Conservation (phyloP, 2,888 invertebrate species). For the Lordiphosa fenestrarum region DNA sequence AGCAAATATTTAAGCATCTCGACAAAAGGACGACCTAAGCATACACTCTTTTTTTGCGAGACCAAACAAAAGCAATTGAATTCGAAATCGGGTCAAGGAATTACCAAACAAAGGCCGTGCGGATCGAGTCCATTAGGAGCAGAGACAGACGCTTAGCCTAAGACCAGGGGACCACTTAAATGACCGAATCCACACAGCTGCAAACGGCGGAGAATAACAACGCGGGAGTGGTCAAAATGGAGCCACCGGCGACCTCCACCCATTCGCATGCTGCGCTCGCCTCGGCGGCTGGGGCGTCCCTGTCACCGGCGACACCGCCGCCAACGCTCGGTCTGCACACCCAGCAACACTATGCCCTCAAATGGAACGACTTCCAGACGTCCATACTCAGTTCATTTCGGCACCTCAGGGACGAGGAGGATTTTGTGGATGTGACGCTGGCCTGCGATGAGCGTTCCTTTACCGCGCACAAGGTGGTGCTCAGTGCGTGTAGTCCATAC, state of each 20-base stretch:
- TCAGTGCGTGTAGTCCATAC: slow-evolving; percentile 96
- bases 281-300: slow-evolving; percentile 55
- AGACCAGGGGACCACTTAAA: slow-evolving; percentile 57
- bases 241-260: slow-evolving; percentile 81
- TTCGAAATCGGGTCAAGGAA: slow-evolving; percentile 30
- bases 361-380: slow-evolving; percentile 97
- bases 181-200: slow-evolving; percentile 81
- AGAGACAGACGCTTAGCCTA: slow-evolving; percentile 2
- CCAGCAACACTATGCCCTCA: slow-evolving; percentile 92
- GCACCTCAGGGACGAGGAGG: slow-evolving; percentile 92
- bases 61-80: slow-evolving; percentile 23
- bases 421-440: slow-evolving; percentile 95
- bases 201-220: slow-evolving; percentile 81
- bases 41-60: slow-evolving; percentile 2
- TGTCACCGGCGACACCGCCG: slow-evolving; percentile 62
- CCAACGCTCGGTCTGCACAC: slow-evolving; percentile 24
- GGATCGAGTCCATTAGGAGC: slow-evolving; percentile 61
- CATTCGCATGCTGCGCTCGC: slow-evolving; percentile 51
- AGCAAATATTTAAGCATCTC: slow-evolving; percentile 63
- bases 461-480: slow-evolving; percentile 93
- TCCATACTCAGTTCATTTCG: slow-evolving; percentile 94
- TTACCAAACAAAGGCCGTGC: slow-evolving; percentile 53
- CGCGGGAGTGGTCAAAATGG: slow-evolving; percentile 81
- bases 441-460: slow-evolving; percentile 95
- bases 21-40: slow-evolving; percentile 12